Base-by-base conservation (phyloP, 2,113 vertebrate species). In the Nicator chloris region DNA sequence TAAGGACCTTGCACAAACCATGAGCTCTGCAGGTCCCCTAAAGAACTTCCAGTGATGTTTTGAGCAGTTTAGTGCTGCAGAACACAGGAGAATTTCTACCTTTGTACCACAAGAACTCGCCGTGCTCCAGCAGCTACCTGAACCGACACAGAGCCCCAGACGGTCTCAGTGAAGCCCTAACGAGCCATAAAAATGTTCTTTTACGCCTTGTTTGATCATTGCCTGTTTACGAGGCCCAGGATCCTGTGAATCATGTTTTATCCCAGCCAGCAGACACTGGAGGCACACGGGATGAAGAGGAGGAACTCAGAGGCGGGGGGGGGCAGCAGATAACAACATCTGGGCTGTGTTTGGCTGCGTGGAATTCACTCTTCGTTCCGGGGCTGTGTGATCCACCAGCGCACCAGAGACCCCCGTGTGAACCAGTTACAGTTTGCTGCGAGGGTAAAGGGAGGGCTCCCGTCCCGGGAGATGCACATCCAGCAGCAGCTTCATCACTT, bases 381-480 rank as follows among this genome's bases (percentile, higher is more conserved):
- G 39, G 24, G 60, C 28, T 53, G 23, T 16, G 13, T 1, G 39
- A 35, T 6, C 45, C 44, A 7, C 8, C 49, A 10, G 65, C 24
- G 5, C 65, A 6, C 5, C 79, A 3, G 6, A 0, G 12, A 17
- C 35, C 66, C 61, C 90, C 40, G 0, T 0, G 24, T 1, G 81
- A 64, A 27, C 2, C 13, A 0, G 26, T 3, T 5, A 3, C 13
- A 2, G 27, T 2, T 37, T 78, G 28, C 65, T 8, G 69, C 56
- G 47, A 84, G 51, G 44, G 39, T 2, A 1, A 60, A 45, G 28
- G 20, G 27, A 2, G 45, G 59, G 37, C 56, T 22, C 78, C 30
- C 8, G 0, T 2, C 5, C 4, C 7, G 63, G 76, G 39, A 47
- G 27, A 2, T 3, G 57, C 56, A 2, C 3, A 0, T 10, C 20